A percentile compares a stretch with the other conserved stretches of the same genome.
These are phyloP conservation scores for Garra rufa DNA, from an alignment of 2,113 vertebrate species.

Conservation along the genomic window DNA sequence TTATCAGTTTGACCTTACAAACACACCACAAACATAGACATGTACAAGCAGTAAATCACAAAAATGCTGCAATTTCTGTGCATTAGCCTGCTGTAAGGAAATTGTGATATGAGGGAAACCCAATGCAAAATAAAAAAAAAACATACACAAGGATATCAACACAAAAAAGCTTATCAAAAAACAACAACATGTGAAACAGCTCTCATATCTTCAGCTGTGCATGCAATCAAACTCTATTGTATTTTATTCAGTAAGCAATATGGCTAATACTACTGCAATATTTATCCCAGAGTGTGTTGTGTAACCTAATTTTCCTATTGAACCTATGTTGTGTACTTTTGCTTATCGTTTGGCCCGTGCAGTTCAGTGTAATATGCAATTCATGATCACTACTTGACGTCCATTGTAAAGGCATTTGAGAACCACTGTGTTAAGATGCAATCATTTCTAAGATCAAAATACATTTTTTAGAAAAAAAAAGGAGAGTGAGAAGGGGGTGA, in stretches of 20 bases:
- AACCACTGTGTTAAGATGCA: neutral
- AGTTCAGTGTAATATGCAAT: neutral
- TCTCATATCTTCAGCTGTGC: neutral
- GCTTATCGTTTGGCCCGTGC: neutral
- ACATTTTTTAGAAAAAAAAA: neutral
- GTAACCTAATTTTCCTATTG: slow-evolving; percentile 6
- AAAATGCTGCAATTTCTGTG: neutral
- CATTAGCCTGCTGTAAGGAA: neutral
- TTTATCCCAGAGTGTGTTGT: neutral
- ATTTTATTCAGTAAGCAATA: neutral
- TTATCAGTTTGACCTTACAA: slow-evolving; percentile 9
- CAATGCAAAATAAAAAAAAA: neutral
- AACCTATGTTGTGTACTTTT: neutral
- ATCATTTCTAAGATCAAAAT: neutral
- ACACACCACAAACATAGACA: neutral
- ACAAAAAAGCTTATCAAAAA: neutral
- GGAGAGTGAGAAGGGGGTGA: neutral
- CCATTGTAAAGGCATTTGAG: neutral
- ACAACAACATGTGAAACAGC: no score
- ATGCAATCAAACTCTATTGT: neutral
- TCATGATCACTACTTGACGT: neutral
- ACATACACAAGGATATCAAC: neutral
- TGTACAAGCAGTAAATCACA: neutral
- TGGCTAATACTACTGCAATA: neutral
- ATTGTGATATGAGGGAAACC: no score